These are phyloP conservation scores for Perizoma flavofasciatum DNA, from an alignment of 2,888 invertebrate species.

Conservation along the genomic window DNA sequence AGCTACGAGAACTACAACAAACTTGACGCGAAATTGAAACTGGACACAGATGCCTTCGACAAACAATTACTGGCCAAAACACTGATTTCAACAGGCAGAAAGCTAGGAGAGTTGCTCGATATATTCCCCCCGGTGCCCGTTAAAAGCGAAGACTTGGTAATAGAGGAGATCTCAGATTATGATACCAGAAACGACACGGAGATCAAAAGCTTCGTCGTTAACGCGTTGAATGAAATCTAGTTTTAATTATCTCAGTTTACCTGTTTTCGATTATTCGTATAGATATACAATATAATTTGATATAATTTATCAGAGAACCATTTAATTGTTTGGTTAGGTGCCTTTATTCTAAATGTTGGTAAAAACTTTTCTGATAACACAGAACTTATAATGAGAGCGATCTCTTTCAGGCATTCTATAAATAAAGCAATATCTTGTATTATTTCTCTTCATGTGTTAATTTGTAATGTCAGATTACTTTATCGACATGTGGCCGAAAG, in stretches of 20 bases:
- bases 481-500: constrained; percentile 13
- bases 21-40: constrained; percentile 54
- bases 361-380: no score
- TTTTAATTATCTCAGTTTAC: constrained; percentile 24
- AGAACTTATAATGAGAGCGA: no score
- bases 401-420: no score
- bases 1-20: constrained; percentile 68
- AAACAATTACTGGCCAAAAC: constrained; percentile 62
- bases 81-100: constrained; percentile 66
- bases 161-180: constrained; percentile 72
- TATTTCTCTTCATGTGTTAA: no score
- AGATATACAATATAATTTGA: constrained; percentile 16
- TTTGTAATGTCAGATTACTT: background rate
- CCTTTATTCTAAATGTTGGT: no score
- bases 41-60: constrained; percentile 49
- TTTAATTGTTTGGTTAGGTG: constrained; percentile 12
- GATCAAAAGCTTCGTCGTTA: constrained; percentile 72
- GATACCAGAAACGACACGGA: constrained; percentile 68
- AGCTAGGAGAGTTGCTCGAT: constrained; percentile 70
- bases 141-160: constrained; percentile 69
- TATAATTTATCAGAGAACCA: constrained; percentile 22
- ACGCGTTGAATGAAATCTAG: constrained; percentile 56
- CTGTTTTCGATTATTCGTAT: constrained; percentile 18
- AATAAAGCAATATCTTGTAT: no score
- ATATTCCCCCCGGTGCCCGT: constrained; percentile 68